Conservation (phyloP, 2,113 vertebrate genomes). For the Tetraodon nigroviridis region DNA sequence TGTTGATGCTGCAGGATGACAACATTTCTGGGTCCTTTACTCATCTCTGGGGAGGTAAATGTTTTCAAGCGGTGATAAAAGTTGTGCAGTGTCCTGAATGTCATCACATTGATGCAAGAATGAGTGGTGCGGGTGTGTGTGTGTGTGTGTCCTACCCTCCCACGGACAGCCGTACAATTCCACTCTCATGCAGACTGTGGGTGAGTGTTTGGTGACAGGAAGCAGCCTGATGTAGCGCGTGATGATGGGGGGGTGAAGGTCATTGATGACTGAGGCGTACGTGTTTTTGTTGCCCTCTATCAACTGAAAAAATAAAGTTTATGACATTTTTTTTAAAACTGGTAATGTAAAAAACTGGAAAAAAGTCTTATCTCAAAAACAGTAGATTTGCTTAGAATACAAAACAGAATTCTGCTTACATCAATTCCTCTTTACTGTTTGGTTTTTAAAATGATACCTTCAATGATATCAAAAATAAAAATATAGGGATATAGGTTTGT, state of each 20-base stretch:
- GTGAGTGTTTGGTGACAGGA: constrained; percentile 76
- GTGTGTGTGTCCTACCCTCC: constrained; percentile 72
- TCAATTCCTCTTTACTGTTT: neutral
- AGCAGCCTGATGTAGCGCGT: constrained; percentile 81
- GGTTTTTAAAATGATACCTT: neutral
- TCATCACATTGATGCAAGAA: neutral
- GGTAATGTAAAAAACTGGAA: too few relatives aligned
- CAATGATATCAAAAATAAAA: neutral
- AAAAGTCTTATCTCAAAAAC: too few relatives aligned
- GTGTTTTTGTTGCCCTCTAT: constrained; percentile 81
- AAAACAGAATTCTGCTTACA: neutral
- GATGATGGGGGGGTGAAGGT: constrained; percentile 83
- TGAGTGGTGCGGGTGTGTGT: too few relatives aligned
- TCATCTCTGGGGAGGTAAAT: constrained; percentile 3
- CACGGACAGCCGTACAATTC: constrained; percentile 88
- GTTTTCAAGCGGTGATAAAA: neutral
- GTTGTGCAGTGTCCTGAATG: neutral
- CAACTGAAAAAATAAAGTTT: constrained; percentile 61
- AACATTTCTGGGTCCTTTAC: constrained; percentile 2
- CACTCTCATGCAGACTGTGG: constrained; percentile 87
- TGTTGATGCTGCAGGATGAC: neutral
- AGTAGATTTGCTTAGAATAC: too few relatives aligned
- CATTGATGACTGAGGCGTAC: constrained; percentile 78
- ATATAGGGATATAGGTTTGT: neutral
- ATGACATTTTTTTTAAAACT: neutral